These are phyloP conservation scores for Augochlora pura DNA, from an alignment of 1,140 invertebrate genomes.

Conservation along the genomic window DNA sequence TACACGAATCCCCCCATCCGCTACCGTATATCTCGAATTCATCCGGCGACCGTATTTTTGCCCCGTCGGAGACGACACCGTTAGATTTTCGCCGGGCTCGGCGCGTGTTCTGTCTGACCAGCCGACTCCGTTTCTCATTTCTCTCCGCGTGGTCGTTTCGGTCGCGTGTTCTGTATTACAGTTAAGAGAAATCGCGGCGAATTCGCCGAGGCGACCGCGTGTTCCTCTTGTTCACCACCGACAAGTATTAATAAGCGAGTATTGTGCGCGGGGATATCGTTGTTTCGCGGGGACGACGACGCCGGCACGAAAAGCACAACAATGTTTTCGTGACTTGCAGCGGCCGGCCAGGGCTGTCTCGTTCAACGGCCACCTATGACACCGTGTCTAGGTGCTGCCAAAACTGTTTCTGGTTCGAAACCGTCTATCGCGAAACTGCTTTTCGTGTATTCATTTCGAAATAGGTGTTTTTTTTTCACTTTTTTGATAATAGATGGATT, in stretches of 20 bases:
- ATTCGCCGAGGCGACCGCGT: too few relatives aligned
- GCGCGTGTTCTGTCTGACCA: too few relatives aligned
- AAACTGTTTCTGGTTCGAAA: too few relatives aligned
- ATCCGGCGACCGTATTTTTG: neutral
- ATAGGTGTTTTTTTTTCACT: too few relatives aligned
- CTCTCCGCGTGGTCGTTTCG: constrained; percentile 4
- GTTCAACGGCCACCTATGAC: too few relatives aligned
- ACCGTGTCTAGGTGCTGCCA: too few relatives aligned
- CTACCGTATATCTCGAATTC: neutral
- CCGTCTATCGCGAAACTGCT: too few relatives aligned
- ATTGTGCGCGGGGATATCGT: constrained; percentile 1
- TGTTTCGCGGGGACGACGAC: neutral
- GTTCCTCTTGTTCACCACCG: neutral
- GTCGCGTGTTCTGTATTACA: neutral
- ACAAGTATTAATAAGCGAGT: constrained; percentile 9
- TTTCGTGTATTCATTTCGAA: too few relatives aligned
- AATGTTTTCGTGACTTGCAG: neutral
- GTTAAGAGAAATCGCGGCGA: constrained; percentile 21
- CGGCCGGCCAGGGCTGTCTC: too few relatives aligned
- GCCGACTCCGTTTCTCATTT: neutral
- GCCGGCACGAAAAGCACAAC: neutral
- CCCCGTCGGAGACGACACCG: neutral
- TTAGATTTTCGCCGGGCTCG: neutral
- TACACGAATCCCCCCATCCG: neutral
- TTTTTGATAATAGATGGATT: too few relatives aligned